Base-by-base conservation (phyloP, 2,888 invertebrate species). In the Microplitis manilae region DNA sequence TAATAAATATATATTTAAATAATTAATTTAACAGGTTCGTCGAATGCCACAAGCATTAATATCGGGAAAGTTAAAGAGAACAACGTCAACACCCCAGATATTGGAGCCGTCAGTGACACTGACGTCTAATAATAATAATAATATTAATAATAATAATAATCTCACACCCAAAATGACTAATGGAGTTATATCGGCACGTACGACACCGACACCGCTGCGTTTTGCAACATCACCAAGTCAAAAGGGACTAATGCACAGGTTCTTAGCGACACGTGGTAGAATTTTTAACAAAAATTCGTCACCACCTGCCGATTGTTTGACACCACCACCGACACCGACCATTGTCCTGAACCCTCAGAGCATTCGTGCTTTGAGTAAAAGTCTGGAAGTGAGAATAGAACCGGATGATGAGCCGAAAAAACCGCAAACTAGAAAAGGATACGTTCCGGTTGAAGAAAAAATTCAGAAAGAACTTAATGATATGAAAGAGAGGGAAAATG, bases 381-480 rank as follows among this genome's bases (percentile, higher is more conserved):
- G 83, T 60, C 67, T 87, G 38, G 82, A 86, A 4, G 15, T 64
- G 13, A 20, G 60, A 6, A 38, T 59, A 41, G 68, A 73, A 79
- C 62, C 72, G 17, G 84, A 85, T 15, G 81, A 86, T 64, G 87
- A 87, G 60, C 86, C 87, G 6, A 87, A 85, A 68, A 87, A 86
- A 39, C 88, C 87, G 82, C 93, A 93, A 0, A 91, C 94, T 50
- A 92, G 96, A 76, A 95, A 95, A 81, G 96, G 96, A 15, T 96
- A 93, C 88, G 93, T 96, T 5, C 95, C 96, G 0, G 96, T 97
- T 2, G 96, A 97, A 88, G 95, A 96, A 85, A 96, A 96, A 90
- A 97, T 97, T 84, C 95, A 96, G 86, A 94, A 94, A 80, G 97
- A 97, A 89, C 90, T 97, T 72, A 92, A 94, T 86, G 97, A 97